Evolutionary conservation across 2,888 invertebrate species (phyloP).

Genomic region (Stictocephala bisonia): DNA sequence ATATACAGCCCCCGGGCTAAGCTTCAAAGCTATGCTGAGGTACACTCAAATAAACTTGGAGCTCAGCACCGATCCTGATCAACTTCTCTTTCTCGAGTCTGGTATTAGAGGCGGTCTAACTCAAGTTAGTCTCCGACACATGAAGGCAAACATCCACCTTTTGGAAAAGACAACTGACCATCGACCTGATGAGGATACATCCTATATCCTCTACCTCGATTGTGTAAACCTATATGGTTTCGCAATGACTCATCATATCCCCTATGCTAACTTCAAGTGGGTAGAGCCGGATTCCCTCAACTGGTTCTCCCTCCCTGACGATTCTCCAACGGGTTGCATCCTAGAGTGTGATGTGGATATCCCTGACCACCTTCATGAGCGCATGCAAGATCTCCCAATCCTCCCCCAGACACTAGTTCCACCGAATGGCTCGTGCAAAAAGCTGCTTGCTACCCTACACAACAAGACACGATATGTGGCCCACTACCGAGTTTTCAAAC

Average conservation of each 20-base stretch:
- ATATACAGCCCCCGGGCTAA: conserved; percentile 41
- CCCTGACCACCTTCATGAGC: neutral
- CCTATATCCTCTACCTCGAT: neutral
- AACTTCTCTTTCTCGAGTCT: conserved; percentile 45
- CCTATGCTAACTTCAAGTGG: neutral
- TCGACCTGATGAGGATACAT: neutral
- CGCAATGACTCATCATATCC: neutral
- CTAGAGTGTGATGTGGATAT: neutral
- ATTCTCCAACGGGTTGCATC: neutral
- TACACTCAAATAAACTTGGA: conserved; percentile 42
- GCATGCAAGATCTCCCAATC: conserved; percentile 54
- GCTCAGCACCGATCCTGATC: conserved; percentile 46
- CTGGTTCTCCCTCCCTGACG: neutral
- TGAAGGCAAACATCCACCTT: conserved; percentile 25
- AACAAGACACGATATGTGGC: neutral
- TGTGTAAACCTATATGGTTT: neutral
- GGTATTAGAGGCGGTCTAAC: conserved; percentile 46
- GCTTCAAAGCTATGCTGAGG: conserved; percentile 39
- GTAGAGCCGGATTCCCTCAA: conserved; percentile 39
- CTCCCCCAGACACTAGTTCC: neutral
- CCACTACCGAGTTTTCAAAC: neutral
- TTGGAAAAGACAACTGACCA: neutral
- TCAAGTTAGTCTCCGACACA: conserved; percentile 7
- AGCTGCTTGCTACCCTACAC: neutral
- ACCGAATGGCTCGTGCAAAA: neutral